A percentile compares a stretch with the other conserved stretches of the same genome.
Evolutionary conservation across 2,888 invertebrate species (phyloP).

Genomic region (Drosophila stalkeri): DNA sequence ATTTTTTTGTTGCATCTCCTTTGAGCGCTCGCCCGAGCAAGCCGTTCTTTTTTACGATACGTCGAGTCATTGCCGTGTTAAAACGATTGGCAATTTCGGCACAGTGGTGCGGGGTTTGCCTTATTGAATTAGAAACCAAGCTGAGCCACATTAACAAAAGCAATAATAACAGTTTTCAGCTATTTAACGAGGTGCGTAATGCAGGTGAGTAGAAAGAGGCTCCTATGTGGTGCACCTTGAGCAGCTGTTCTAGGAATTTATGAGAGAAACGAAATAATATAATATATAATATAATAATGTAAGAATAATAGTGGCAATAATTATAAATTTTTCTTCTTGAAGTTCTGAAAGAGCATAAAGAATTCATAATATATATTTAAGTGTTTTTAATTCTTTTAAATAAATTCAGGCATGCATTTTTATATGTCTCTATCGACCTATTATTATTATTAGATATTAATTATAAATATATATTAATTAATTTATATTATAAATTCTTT

Average conservation of each 20-base stretch:
- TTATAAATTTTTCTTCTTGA: too few relatives aligned
- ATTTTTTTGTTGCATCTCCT: conserved; percentile 33
- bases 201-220: not conserved
- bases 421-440: too few relatives aligned
- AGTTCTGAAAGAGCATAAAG: too few relatives aligned
- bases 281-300: too few relatives aligned
- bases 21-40: not conserved
- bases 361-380: too few relatives aligned
- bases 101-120: conserved; percentile 31
- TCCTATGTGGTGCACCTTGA: not conserved
- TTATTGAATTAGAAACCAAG: not conserved
- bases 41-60: conserved; percentile 42
- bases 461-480: too few relatives aligned
- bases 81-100: conserved; percentile 21
- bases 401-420: too few relatives aligned
- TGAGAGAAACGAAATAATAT: too few relatives aligned
- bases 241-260: not conserved
- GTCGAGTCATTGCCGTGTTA: conserved; percentile 29
- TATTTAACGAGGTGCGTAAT: not conserved
- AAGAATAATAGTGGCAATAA: too few relatives aligned
- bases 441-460: too few relatives aligned
- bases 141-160: not conserved
- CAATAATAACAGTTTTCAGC: not conserved
- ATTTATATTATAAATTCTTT: too few relatives aligned
- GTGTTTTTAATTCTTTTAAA: too few relatives aligned